A percentile compares a stretch with the other conserved stretches of the same genome.
Conservation (phyloP, 2,888 invertebrate species). For the Xiphydria camelus region DNA sequence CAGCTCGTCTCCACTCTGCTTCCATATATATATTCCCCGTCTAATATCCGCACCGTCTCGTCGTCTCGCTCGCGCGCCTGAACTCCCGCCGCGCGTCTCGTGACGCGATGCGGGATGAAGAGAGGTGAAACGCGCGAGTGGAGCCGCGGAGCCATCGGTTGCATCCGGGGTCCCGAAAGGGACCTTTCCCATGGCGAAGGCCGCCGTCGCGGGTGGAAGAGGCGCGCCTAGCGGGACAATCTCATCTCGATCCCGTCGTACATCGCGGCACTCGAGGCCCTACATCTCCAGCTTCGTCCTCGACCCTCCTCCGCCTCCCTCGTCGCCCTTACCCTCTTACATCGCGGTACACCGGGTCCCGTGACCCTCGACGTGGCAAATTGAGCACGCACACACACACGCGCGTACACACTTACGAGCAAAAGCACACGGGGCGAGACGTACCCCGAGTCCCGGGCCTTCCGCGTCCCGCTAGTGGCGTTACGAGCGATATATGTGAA, state of each 20-base stretch:
- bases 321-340: slow-evolving; percentile 16
- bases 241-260: slow-evolving; percentile 55
- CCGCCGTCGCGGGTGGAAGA: no score
- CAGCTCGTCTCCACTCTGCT: slow-evolving; percentile 47
- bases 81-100: slow-evolving; percentile 24
- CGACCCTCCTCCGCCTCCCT: slow-evolving; percentile 20
- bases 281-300: slow-evolving; percentile 48
- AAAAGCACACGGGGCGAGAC: no score
- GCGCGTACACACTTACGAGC: no score
- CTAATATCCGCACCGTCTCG: slow-evolving; percentile 53
- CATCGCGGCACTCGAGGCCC: slow-evolving; percentile 53
- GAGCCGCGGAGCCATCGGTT: no score
- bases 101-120: background rate
- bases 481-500: slow-evolving; percentile 49
- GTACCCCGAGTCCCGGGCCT: no score
- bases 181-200: no score
- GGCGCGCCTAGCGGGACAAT: slow-evolving; percentile 30
- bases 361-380: slow-evolving; percentile 53
- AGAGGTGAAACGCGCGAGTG: no score
- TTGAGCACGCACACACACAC: slow-evolving; percentile 56
- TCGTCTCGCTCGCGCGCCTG: slow-evolving; percentile 41
- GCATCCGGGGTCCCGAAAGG: no score
- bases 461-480: slow-evolving; percentile 34
- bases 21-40: slow-evolving; percentile 37
- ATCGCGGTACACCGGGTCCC: slow-evolving; percentile 38